phyloP scores from a whole-genome alignment of 2,797 vertebrate genomes.

The Notoglanidium macrostoma region DNA sequence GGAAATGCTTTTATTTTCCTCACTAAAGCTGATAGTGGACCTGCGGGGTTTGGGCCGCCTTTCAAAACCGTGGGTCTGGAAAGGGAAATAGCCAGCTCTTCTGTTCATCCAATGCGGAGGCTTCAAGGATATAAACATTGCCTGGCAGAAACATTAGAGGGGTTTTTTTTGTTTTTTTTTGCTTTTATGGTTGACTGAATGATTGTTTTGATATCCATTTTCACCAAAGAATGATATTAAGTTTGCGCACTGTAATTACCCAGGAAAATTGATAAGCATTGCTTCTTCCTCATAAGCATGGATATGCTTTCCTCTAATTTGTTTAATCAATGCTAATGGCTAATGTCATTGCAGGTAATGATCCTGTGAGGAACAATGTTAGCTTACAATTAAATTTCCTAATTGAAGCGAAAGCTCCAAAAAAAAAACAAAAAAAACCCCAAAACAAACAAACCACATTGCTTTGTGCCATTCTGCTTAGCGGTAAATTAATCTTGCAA shows the following conservation, averaged over 20 bases:
- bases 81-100: conserved; percentile 50
- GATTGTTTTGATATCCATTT: conserved; percentile 24
- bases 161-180: not conserved
- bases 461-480: not conserved
- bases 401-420: conserved; percentile 10
- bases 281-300: conserved; percentile 67
- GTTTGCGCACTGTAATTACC: conserved; percentile 57
- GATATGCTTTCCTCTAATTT: conserved; percentile 69
- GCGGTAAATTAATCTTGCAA: not conserved
- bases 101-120: conserved; percentile 35
- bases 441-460: not conserved
- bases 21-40: conserved; percentile 51
- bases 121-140: conserved; percentile 53
- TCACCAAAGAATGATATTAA: conserved; percentile 8
- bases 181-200: not conserved
- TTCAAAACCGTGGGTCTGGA: conserved; percentile 58
- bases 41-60: conserved; percentile 63
- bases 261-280: conserved; percentile 63
- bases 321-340: conserved; percentile 67
- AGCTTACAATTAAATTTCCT: not conserved
- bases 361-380: conserved; percentile 61
- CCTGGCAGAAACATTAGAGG: conserved; percentile 29
- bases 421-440: not conserved
- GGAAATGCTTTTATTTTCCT: conserved; percentile 57
- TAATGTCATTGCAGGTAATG: conserved; percentile 71